phyloP scores from a whole-genome alignment of 1,140 invertebrate species.

The Bombus sylvicola region DNA sequence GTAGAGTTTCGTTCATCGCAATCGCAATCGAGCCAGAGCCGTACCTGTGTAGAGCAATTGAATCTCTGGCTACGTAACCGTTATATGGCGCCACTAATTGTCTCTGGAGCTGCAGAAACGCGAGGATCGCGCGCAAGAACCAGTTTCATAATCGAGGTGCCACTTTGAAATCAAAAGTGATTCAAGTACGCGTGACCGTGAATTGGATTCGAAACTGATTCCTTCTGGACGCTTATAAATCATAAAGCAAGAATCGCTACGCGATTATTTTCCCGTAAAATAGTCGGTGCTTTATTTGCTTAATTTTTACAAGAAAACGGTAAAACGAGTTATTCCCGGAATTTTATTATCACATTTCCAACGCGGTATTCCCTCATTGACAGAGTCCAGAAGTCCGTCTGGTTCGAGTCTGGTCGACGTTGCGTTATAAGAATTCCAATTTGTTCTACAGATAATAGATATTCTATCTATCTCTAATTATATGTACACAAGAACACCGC shows the following conservation, averaged over 20 bases:
- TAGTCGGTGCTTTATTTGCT: too few species aligned
- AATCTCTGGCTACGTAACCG: slow-evolving; percentile 23
- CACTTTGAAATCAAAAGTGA: slow-evolving; percentile 39
- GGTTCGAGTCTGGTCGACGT: too few species aligned
- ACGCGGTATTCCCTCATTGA: too few species aligned
- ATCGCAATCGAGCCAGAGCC: not conserved
- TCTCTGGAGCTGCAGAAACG: slow-evolving; percentile 18
- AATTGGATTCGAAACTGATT: slow-evolving; percentile 10
- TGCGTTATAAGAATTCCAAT: too few species aligned
- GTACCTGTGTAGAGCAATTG: slow-evolving; percentile 22
- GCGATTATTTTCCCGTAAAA: not conserved
- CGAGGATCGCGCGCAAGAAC: slow-evolving; percentile 32
- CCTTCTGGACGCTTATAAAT: not conserved
- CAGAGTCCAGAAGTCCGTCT: too few species aligned
- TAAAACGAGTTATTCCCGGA: too few species aligned
- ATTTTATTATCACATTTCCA: too few species aligned
- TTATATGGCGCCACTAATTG: slow-evolving; percentile 37
- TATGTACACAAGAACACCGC: too few species aligned
- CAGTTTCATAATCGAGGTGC: not conserved
- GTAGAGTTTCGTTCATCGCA: not conserved
- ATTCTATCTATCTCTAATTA: too few species aligned
- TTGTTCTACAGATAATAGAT: too few species aligned
- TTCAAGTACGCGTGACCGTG: not conserved
- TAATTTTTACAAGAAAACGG: too few species aligned
- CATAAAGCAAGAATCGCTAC: not conserved